Conservation (phyloP, 2,113 vertebrate species). For the Vombatus ursinus region DNA sequence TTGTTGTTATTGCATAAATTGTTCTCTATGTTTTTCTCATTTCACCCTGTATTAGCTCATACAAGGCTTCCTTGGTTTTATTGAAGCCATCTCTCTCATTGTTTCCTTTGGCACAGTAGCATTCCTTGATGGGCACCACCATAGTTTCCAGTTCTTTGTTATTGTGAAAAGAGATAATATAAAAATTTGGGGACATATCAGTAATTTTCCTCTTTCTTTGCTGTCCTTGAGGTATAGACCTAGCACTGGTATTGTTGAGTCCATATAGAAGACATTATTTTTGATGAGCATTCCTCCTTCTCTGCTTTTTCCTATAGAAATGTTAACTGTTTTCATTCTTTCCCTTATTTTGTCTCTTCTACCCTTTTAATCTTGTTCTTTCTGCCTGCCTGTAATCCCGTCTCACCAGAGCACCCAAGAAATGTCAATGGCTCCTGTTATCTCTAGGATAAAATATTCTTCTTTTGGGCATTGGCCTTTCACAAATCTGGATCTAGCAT, state of each 20-base stretch:
- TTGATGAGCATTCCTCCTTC: neutral
- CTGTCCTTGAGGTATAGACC: neutral
- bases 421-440: neutral
- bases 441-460: neutral
- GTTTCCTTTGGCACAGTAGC: neutral
- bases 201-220: neutral
- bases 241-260: neutral
- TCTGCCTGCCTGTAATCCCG: neutral
- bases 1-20: neutral
- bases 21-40: neutral
- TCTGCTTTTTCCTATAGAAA: neutral
- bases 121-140: neutral
- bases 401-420: neutral
- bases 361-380: neutral
- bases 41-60: neutral
- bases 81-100: neutral
- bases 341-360: neutral
- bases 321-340: neutral
- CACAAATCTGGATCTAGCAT: neutral
- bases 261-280: neutral
- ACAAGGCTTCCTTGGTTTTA: neutral
- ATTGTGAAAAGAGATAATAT: neutral
- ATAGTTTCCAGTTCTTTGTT: neutral
- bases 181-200: neutral
- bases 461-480: neutral